Conservation (phyloP, 2,797 vertebrate genomes). For the Coregonus ussuriensis region DNA sequence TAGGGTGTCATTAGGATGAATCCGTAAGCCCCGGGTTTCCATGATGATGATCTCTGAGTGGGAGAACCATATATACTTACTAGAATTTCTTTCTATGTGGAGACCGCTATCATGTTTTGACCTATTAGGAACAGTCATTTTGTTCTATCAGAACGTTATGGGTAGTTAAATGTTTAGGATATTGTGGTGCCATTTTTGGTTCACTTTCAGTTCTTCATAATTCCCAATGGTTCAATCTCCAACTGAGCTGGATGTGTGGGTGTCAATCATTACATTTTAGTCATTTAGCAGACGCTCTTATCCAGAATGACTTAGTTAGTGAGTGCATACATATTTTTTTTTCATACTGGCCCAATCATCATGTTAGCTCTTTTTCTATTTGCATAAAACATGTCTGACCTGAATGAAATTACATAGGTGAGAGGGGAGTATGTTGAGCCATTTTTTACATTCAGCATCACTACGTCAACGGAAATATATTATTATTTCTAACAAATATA, state of each 20-base stretch:
- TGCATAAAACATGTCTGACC: slow-evolving; percentile 6
- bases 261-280: not conserved
- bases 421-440: too few relatives aligned
- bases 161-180: slow-evolving; percentile 16
- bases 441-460: too few relatives aligned
- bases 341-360: too few relatives aligned
- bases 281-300: too few relatives aligned
- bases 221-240: slow-evolving; percentile 50
- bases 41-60: not conserved
- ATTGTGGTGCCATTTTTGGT: slow-evolving; percentile 9
- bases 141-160: not conserved
- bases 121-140: not conserved
- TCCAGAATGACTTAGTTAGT: too few relatives aligned
- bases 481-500: too few relatives aligned
- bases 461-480: too few relatives aligned
- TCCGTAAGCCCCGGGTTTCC: not conserved
- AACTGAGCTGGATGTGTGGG: slow-evolving; percentile 31
- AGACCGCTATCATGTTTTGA: not conserved
- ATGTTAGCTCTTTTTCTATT: too few relatives aligned
- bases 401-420: slow-evolving; percentile 36
- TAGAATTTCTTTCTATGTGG: too few relatives aligned
- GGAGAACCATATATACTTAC: not conserved
- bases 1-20: not conserved
- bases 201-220: slow-evolving; percentile 30
- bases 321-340: too few relatives aligned